Evolutionary conservation across 1,140 invertebrate species (phyloP).

Genomic region (Sesamia nonagrioides): DNA sequence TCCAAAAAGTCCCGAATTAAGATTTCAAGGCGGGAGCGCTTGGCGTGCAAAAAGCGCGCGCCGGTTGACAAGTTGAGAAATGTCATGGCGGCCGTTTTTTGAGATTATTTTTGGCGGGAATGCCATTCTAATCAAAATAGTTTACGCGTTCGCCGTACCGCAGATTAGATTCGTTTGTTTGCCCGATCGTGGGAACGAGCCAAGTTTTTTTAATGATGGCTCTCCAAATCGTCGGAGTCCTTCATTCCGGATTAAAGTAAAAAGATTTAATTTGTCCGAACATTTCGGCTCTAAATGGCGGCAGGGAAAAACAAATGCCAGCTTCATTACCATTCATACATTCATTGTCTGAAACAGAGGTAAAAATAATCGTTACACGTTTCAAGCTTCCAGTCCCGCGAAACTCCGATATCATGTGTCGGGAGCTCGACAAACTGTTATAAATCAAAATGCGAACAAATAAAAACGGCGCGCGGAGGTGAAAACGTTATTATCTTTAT

Average conservation of each 20-base stretch:
- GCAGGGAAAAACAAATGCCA: conserved; percentile 41
- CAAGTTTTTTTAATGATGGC: conserved; percentile 44
- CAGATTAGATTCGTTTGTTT: conserved; percentile 54
- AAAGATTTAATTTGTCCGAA: conserved; percentile 45
- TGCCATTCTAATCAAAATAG: conserved; percentile 87
- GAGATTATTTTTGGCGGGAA: conserved; percentile 68
- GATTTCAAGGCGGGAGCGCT: conserved; percentile 80
- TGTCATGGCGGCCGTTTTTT: conserved; percentile 60
- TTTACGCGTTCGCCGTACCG: conserved; percentile 76
- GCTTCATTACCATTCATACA: conserved; percentile 43
- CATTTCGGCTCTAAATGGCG: conserved; percentile 25
- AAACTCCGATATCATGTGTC: conserved; percentile 51
- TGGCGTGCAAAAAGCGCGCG: conserved; percentile 75
- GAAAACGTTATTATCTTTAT: conserved; percentile 86
- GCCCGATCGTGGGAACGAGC: conserved; percentile 54
- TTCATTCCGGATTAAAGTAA: conserved; percentile 27
- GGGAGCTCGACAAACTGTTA: conserved; percentile 63
- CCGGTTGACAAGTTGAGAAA: conserved; percentile 56
- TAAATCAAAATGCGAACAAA: conserved; percentile 82
- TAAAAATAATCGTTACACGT: conserved; percentile 47
- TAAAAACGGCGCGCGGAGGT: conserved; percentile 77
- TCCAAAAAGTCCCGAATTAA: conserved; percentile 79
- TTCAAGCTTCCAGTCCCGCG: conserved; percentile 53
- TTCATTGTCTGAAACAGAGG: conserved; percentile 36
- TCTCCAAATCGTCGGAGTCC: conserved; percentile 30